Evolutionary conservation across 2,797 vertebrate species (phyloP).

Genomic region (Falco rusticolus): DNA sequence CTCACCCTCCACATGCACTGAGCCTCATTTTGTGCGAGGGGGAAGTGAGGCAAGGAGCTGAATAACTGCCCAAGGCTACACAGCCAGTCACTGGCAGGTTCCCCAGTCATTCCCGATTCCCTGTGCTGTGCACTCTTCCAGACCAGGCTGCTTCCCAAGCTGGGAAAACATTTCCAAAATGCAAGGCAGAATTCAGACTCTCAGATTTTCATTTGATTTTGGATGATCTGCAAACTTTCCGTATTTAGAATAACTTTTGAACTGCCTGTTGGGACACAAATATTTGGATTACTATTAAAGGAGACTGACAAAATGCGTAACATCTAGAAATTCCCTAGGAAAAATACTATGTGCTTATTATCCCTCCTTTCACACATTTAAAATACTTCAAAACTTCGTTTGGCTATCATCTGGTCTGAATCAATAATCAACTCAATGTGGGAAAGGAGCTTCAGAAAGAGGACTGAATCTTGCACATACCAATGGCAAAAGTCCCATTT

Average conservation of each 20-base stretch:
- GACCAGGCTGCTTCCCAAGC: conserved; percentile 40
- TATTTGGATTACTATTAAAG: conserved; percentile 49
- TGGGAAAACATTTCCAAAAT: conserved; percentile 66
- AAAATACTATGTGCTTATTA: conserved; percentile 55
- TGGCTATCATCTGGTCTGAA: conserved; percentile 55
- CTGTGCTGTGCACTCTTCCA: neutral
- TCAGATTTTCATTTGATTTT: conserved; percentile 69
- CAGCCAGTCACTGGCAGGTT: neutral
- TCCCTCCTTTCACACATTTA: conserved; percentile 57
- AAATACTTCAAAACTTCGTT: conserved; percentile 40
- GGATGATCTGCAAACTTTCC: conserved; percentile 67
- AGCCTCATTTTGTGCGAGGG: neutral
- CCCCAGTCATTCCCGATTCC: neutral
- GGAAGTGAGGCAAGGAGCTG: neutral
- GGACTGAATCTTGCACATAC: neutral
- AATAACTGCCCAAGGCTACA: neutral
- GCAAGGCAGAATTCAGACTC: conserved; percentile 55
- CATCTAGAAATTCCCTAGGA: conserved; percentile 58
- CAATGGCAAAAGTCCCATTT: neutral
- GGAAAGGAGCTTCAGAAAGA: conserved; percentile 21
- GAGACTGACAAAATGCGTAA: neutral
- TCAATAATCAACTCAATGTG: conserved; percentile 49
- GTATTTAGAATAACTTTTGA: conserved; percentile 69
- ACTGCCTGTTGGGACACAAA: conserved; percentile 61
- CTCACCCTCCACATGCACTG: neutral